Percentiles rank a stretch among this genome's conserved stretches.
phyloP scores from a whole-genome alignment of 2,113 vertebrate genomes.

The Austrofundulus limnaeus region DNA sequence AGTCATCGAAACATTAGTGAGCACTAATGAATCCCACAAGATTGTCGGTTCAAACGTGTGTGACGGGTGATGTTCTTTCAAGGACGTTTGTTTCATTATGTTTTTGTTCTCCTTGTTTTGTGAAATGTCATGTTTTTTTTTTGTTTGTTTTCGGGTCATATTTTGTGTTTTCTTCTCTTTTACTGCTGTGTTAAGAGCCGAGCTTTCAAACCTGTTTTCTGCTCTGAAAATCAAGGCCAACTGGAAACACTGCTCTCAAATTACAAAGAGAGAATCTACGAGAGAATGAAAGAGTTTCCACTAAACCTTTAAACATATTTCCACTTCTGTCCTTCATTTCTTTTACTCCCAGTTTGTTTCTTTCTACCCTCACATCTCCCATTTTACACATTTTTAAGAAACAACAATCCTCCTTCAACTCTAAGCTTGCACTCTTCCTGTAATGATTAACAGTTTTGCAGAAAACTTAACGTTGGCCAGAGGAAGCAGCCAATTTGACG shows the following conservation, averaged over 20 bases:
- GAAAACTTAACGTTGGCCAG: constrained; percentile 7
- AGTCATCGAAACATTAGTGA: too few relatives aligned
- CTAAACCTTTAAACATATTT: background rate
- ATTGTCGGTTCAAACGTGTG: background rate
- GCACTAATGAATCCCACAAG: too few relatives aligned
- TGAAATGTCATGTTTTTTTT: background rate
- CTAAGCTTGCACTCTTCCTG: background rate
- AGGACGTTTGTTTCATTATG: background rate
- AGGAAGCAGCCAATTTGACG: constrained; percentile 43
- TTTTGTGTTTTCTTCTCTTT: background rate
- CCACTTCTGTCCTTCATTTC: background rate
- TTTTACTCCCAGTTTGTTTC: background rate
- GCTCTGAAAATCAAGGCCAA: too few relatives aligned
- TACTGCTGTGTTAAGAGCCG: background rate
- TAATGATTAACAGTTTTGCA: constrained; percentile 6
- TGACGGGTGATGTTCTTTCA: too few relatives aligned
- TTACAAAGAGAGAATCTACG: too few relatives aligned
- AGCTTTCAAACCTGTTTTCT: background rate
- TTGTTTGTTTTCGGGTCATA: background rate
- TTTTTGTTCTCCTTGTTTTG: background rate
- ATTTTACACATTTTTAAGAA: too few relatives aligned
- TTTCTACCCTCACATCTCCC: background rate
- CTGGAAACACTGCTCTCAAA: too few relatives aligned
- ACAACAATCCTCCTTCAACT: too few relatives aligned
- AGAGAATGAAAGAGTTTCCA: too few relatives aligned